Conservation (phyloP, 2,113 vertebrate species). For the Petrocephalus zakoni region DNA sequence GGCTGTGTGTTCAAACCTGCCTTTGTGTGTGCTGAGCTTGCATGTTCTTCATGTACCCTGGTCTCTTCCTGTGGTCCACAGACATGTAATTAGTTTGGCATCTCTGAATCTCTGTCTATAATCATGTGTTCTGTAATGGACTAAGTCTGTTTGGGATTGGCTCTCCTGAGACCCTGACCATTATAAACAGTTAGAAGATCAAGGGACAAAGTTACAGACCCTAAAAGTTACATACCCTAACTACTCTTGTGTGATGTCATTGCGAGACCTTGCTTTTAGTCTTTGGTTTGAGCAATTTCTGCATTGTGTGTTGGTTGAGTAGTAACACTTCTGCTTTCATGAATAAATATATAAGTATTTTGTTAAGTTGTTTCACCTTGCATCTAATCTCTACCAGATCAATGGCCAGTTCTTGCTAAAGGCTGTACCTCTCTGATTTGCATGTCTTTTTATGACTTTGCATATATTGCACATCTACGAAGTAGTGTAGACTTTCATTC, state of each 20-base stretch:
- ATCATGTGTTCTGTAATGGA: background rate
- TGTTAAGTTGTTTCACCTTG: background rate
- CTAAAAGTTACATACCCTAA: background rate
- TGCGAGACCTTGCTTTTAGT: background rate
- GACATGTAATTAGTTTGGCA: background rate
- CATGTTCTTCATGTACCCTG: background rate
- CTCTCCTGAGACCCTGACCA: background rate
- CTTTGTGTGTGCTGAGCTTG: background rate
- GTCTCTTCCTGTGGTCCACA: background rate
- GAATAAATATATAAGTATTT: background rate
- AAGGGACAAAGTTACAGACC: background rate
- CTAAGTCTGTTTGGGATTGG: background rate
- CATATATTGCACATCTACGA: constrained; percentile 36
- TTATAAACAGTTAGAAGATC: background rate
- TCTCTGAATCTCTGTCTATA: background rate
- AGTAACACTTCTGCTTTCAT: background rate
- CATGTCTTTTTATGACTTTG: constrained; percentile 8
- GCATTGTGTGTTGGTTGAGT: background rate
- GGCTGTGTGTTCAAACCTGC: background rate
- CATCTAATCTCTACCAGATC: background rate
- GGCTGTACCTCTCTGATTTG: background rate
- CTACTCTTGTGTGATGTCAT: background rate
- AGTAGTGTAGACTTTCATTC: constrained; percentile 55
- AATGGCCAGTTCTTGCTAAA: background rate
- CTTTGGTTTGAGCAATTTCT: background rate